Conservation (phyloP, 2,888 invertebrate species). For the Meiosimyza decipiens region DNA sequence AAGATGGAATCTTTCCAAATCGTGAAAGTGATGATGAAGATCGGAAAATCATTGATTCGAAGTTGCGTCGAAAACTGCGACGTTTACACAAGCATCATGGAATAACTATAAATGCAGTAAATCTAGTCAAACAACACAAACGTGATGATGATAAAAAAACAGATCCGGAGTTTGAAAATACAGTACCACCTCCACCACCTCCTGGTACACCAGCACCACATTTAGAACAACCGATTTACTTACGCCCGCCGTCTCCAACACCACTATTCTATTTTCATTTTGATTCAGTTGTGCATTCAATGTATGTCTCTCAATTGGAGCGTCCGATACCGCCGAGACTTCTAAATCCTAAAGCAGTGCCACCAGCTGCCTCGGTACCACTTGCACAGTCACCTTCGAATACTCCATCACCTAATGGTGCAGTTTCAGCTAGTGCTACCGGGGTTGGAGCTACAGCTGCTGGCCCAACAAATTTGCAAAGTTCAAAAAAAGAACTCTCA, state of each 20-base stretch:
- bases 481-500: conserved; percentile 48
- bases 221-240: conserved; percentile 57
- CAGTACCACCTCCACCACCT: conserved; percentile 58
- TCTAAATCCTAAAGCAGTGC: conserved; percentile 57
- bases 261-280: conserved; percentile 62
- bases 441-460: conserved; percentile 15
- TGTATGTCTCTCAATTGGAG: conserved; percentile 58
- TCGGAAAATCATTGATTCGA: conserved; percentile 52
- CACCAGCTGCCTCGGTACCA: conserved; percentile 40
- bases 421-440: conserved; percentile 43
- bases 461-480: conserved; percentile 30
- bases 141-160: conserved; percentile 47
- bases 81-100: conserved; percentile 51
- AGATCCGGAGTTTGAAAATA: conserved; percentile 50
- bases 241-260: conserved; percentile 54
- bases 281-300: conserved; percentile 57
- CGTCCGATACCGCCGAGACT: conserved; percentile 56
- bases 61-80: conserved; percentile 53
- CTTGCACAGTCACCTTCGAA: conserved; percentile 35
- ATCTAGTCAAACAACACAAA: conserved; percentile 39
- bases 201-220: conserved; percentile 53
- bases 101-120: conserved; percentile 38
- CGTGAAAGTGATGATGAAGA: conserved; percentile 63
- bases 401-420: conserved; percentile 53
- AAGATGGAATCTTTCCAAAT: conserved; percentile 60